Evolutionary conservation across 2,113 vertebrate species (phyloP).

Genomic region (Pseudorhombus dupliciocellatus): DNA sequence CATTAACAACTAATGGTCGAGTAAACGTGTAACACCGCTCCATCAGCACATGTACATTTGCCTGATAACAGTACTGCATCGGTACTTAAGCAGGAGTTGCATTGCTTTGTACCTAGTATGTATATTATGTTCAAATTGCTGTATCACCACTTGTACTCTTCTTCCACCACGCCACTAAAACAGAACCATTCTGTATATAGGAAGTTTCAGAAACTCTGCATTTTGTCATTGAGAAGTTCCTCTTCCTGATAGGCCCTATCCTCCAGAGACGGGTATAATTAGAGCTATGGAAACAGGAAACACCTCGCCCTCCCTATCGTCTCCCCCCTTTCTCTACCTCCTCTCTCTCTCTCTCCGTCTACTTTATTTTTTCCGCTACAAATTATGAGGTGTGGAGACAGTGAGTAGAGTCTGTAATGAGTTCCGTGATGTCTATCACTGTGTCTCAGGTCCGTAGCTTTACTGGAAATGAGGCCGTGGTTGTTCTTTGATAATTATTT

Average conservation of each 20-base stretch:
- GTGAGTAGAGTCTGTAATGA: conserved; percentile 51
- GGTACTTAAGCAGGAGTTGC: too few species aligned
- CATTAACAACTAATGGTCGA: too few species aligned
- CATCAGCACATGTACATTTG: not conserved
- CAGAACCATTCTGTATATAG: not conserved
- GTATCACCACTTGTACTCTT: not conserved
- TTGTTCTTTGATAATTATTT: conserved; percentile 5
- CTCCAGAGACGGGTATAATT: conserved; percentile 80
- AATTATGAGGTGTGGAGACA: conserved; percentile 60
- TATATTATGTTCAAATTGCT: not conserved
- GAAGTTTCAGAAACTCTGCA: conserved; percentile 15
- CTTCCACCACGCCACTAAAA: not conserved
- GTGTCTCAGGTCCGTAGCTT: conserved; percentile 39
- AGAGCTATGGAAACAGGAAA: conserved; percentile 83
- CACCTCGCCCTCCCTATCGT: conserved; percentile 79
- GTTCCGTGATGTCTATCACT: conserved; percentile 60
- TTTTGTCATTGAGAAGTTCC: conserved; percentile 54
- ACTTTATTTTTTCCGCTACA: conserved; percentile 61
- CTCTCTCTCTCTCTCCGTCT: conserved; percentile 27
- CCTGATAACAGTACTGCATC: not conserved
- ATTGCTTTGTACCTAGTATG: not conserved
- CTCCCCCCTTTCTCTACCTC: conserved; percentile 26
- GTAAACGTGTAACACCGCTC: too few species aligned
- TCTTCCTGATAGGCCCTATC: conserved; percentile 59
- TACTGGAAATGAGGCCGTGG: conserved; percentile 69